Evolutionary conservation across 2,113 vertebrate species (phyloP).

Genomic region (Regulus satrapa): DNA sequence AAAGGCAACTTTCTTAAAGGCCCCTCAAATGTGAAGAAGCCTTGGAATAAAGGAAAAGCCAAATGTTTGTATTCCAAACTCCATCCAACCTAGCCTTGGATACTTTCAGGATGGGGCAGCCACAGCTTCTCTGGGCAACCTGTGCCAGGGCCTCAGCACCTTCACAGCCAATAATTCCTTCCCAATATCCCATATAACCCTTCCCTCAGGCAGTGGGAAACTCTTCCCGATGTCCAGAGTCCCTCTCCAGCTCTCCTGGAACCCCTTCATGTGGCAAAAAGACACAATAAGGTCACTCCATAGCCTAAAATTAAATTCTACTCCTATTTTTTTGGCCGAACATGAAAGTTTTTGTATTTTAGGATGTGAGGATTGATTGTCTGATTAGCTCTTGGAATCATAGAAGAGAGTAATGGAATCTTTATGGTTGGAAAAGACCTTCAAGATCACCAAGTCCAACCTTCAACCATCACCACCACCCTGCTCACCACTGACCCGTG

Average conservation of each 20-base stretch:
- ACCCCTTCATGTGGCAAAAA: not conserved
- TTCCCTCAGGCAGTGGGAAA: not conserved
- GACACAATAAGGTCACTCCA: not conserved
- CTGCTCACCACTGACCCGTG: not conserved
- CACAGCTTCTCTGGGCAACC: not conserved
- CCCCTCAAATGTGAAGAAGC: not conserved
- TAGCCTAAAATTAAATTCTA: not conserved
- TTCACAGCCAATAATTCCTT: accelerated
- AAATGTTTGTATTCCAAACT: not conserved
- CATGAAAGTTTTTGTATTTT: not conserved
- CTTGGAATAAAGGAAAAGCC: not conserved
- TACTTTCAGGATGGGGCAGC: not conserved
- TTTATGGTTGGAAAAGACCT: accelerated
- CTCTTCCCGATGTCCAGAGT: not conserved
- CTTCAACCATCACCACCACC: too few relatives aligned
- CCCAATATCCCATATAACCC: too few relatives aligned
- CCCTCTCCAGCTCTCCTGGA: not conserved
- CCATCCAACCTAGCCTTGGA: not conserved
- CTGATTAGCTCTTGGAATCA: not conserved
- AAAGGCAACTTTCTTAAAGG: not conserved
- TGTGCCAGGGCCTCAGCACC: accelerated
- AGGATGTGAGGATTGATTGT: not conserved
- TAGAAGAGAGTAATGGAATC: not conserved
- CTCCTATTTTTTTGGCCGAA: not conserved
- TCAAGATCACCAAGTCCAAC: too few relatives aligned